phyloP scores from a whole-genome alignment of 2,113 vertebrate genomes.

The Pyxicephalus adspersus region DNA sequence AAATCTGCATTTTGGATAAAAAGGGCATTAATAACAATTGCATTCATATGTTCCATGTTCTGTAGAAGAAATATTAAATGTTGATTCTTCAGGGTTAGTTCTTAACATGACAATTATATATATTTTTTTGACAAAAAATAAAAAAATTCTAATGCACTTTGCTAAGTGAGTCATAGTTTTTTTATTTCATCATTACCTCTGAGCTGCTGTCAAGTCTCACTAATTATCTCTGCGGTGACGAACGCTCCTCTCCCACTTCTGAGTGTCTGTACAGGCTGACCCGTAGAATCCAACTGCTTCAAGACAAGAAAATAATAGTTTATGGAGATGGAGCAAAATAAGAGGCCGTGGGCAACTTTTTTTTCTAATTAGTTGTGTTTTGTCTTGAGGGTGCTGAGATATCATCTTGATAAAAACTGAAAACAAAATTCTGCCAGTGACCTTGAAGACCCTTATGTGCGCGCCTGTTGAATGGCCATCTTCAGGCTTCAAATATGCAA shows the following conservation, averaged over 20 bases:
- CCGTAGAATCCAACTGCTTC: not conserved
- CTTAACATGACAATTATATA: not conserved
- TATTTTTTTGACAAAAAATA: constrained; percentile 9
- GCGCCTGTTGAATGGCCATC: no score
- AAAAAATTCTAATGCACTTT: not conserved
- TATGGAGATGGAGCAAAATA: constrained; percentile 20
- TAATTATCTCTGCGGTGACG: constrained; percentile 27
- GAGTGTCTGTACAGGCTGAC: constrained; percentile 14
- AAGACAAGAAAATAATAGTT: constrained; percentile 24
- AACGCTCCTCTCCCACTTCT: not conserved
- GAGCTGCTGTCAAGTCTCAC: constrained; percentile 13
- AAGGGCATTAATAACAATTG: not conserved
- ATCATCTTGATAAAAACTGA: not conserved
- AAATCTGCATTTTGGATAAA: not conserved
- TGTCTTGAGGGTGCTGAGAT: not conserved
- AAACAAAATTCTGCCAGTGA: not conserved
- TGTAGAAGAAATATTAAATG: not conserved
- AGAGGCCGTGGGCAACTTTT: not conserved
- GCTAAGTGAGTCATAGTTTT: not conserved
- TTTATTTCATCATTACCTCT: constrained; percentile 6
- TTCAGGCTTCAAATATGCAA: no score
- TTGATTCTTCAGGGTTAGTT: not conserved
- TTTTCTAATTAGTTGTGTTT: not conserved
- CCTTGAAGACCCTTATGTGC: not conserved
- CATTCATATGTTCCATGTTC: not conserved